Evolutionary conservation across 1,140 invertebrate genomes (phyloP).

Genomic region (Goniozus legneri): DNA sequence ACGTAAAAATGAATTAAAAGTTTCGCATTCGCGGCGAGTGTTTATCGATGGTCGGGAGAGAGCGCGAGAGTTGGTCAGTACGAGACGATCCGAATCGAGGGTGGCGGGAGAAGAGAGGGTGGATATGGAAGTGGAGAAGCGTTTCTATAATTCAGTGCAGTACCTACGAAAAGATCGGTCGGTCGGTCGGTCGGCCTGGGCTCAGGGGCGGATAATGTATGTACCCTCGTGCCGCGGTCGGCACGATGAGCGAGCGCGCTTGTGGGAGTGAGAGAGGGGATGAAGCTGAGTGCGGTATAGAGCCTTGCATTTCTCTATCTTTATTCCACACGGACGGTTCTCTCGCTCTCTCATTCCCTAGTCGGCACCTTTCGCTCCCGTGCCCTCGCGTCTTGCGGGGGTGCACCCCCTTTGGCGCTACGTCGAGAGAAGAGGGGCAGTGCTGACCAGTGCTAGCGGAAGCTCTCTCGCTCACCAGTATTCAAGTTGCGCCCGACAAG

Average conservation of each 20-base stretch:
- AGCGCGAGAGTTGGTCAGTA: no score
- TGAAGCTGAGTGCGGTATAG: constrained; percentile 14
- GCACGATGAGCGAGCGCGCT: constrained; percentile 9
- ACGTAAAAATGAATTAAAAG: no score
- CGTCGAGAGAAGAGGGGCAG: constrained; percentile 38
- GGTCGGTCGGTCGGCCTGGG: constrained; percentile 28
- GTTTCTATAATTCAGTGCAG: constrained; percentile 46
- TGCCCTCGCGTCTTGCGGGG: constrained; percentile 18
- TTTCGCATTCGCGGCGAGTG: no score
- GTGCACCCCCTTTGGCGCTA: constrained; percentile 29
- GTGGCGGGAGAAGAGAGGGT: constrained; percentile 13
- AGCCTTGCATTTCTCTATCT: constrained; percentile 2
- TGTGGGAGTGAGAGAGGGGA: constrained; percentile 15
- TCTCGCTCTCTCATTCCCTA: constrained; percentile 5
- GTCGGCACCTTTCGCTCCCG: not conserved
- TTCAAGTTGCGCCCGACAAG: constrained; percentile 42
- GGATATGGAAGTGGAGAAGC: constrained; percentile 11
- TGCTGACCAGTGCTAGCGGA: constrained; percentile 44
- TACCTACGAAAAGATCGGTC: constrained; percentile 27
- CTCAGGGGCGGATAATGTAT: constrained; percentile 48
- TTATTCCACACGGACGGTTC: not conserved
- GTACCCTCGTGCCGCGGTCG: constrained; percentile 46
- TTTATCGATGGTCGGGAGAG: no score
- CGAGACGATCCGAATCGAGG: no score
- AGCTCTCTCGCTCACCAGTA: constrained; percentile 41